Evolutionary conservation across 2,113 vertebrate genomes (phyloP), one percentile per base, ranked within the genome.

Genomic region (Hydrolagus affinis): DNA sequence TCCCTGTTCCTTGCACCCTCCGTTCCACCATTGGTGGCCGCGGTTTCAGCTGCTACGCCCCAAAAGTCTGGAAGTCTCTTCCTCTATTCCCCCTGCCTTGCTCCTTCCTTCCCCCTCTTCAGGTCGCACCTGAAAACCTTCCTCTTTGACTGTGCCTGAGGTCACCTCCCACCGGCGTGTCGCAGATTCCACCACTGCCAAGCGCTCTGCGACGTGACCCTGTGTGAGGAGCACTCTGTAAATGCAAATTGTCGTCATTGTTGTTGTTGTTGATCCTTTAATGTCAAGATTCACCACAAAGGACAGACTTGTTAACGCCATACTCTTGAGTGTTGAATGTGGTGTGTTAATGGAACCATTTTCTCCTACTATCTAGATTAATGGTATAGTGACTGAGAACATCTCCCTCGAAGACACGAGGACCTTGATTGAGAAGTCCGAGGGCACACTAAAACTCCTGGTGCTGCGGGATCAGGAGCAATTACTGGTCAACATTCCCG

Each of bases 381-480:
- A 99, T 0, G 97, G 97, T 0, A 95, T 99, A 90, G 91, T 95
- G 30, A 97, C 96, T 0, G 92, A 96, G 89, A 96, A 98, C 80
- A 93, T 99, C 78, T 99, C 98, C 0, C 93, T 99, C 91, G 92
- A 93, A 57, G 97, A 98, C 87, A 98, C 97, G 0, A 95, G 96
- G 86, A 92, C 91, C 73, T 92, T 99, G 86, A 98, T 99, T 0
- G 96, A 98, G 91, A 93, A 86, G 89, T 96, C 96, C 0, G 92
- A 96, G 17, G 97, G 98, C 12, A 94, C 90, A 83, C 92, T 99
- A 87, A 96, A 94, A 2, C 92, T 99, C 91, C 91, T 91, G 0
- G 92, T 99, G 80, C 93, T 99, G 75, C 91, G 96, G 64, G 97
- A 99, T 70, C 88, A 91, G 32, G 90, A 91, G 7, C 96, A 93